A percentile compares a stretch with the other conserved stretches of the same genome.
phyloP scores from a whole-genome alignment of 2,113 vertebrate genomes.

The Meleagris gallopavo region DNA sequence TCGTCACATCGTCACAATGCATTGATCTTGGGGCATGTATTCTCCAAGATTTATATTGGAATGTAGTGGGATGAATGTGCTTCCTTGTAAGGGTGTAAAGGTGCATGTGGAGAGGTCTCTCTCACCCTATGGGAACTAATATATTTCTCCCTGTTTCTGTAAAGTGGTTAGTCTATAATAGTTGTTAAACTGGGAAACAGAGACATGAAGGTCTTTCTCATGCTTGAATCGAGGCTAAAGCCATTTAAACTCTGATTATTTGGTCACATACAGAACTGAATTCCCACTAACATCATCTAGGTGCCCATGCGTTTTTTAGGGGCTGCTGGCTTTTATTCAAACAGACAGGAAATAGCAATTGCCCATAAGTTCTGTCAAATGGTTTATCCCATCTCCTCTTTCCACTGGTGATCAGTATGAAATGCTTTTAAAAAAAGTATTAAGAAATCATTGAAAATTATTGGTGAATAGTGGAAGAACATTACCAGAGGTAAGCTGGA shows the following conservation, averaged over 20 bases:
- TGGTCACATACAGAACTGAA: background rate
- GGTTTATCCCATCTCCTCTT: background rate
- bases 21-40: background rate
- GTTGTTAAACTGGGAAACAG: background rate
- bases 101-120: background rate
- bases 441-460: background rate
- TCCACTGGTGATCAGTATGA: background rate
- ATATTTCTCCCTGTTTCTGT: background rate
- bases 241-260: background rate
- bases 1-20: rapidly evolving
- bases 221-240: background rate
- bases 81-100: background rate
- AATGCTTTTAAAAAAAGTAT: background rate
- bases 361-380: background rate
- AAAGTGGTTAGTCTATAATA: background rate
- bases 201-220: background rate
- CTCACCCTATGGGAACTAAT: background rate
- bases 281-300: background rate
- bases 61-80: background rate
- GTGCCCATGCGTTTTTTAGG: background rate
- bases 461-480: background rate
- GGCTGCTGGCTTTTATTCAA: background rate
- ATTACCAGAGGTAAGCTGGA: background rate
- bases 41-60: background rate
- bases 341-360: background rate